A percentile compares a stretch with the other conserved stretches of the same genome.
Conservation (phyloP, 1,140 invertebrate genomes). For the Elymnias hypermnestra region DNA sequence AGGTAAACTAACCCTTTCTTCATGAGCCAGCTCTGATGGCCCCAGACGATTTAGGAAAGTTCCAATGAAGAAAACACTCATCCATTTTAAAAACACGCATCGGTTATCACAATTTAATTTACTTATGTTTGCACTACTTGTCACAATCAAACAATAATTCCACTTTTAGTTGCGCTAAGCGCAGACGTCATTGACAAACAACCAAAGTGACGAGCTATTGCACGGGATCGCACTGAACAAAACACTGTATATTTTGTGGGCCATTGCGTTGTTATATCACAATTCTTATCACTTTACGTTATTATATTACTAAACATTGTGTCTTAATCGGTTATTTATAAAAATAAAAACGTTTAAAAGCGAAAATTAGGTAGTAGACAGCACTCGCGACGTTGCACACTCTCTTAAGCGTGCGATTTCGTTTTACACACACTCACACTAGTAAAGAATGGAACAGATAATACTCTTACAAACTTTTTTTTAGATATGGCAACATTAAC, state of each 20-base stretch:
- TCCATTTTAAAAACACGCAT: conserved; percentile 71
- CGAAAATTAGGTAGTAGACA: conserved; percentile 66
- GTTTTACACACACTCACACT: conserved; percentile 49
- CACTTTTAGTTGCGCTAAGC: conserved; percentile 74
- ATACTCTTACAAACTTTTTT: conserved; percentile 32
- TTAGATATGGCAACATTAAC: conserved; percentile 37
- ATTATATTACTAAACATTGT: conserved; percentile 60
- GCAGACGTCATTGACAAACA: conserved; percentile 75
- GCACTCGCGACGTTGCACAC: conserved; percentile 72
- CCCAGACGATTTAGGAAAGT: conserved; percentile 59
- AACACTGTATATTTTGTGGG: conserved; percentile 63
- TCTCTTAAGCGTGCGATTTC: conserved; percentile 66
- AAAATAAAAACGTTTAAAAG: conserved; percentile 74
- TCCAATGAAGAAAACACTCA: conserved; percentile 62
- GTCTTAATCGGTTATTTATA: conserved; percentile 63
- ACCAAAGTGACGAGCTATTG: conserved; percentile 68
- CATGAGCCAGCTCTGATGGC: conserved; percentile 71
- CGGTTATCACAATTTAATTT: conserved; percentile 59
- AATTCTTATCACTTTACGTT: conserved; percentile 66
- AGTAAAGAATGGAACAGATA: conserved; percentile 47
- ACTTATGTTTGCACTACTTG: conserved; percentile 68
- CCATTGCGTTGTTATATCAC: conserved; percentile 63
- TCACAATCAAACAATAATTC: conserved; percentile 73
- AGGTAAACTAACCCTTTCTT: conserved; percentile 73
- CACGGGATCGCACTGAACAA: conserved; percentile 66